Conservation (phyloP, 2,797 vertebrate species). For the Serranus cabrilla region DNA sequence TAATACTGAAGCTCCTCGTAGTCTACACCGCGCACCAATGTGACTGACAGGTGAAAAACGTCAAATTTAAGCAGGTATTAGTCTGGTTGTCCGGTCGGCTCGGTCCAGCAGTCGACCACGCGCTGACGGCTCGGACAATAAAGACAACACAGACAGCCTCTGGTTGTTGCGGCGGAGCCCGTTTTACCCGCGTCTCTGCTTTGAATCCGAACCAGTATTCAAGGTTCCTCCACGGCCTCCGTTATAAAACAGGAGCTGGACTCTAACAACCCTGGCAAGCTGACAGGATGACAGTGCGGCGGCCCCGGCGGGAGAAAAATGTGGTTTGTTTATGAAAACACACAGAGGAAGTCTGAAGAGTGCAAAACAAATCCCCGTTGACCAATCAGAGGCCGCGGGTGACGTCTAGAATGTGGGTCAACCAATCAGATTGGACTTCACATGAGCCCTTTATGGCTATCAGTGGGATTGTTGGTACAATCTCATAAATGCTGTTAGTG, state of each 20-base stretch:
- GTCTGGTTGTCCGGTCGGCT: slow-evolving; percentile 4
- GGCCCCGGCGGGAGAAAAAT: slow-evolving; percentile 59
- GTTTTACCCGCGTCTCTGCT: slow-evolving; percentile 50
- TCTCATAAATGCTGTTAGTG: slow-evolving; percentile 23
- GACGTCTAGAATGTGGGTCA: slow-evolving; percentile 79
- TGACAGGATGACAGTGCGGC: slow-evolving; percentile 25
- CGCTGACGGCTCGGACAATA: slow-evolving; percentile 58
- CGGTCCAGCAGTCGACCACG: slow-evolving; percentile 55
- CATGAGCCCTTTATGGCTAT: slow-evolving; percentile 59
- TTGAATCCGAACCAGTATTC: slow-evolving; percentile 1
- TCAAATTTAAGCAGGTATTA: slow-evolving; percentile 5
- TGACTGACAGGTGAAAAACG: slow-evolving; percentile 35
- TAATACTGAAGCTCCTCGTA: slow-evolving; percentile 11
- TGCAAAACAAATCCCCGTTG: slow-evolving; percentile 78
- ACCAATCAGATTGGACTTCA: slow-evolving; percentile 77
- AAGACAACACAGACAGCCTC: slow-evolving; percentile 36
- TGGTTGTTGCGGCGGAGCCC: slow-evolving; percentile 14
- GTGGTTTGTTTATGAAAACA: slow-evolving; percentile 85
- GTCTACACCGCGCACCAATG: slow-evolving; percentile 1
- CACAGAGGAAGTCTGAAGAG: slow-evolving; percentile 76
- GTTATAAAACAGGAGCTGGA: slow-evolving; percentile 17
- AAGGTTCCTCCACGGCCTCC: background rate
- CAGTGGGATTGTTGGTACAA: slow-evolving; percentile 35
- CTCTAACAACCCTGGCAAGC: slow-evolving; percentile 25
- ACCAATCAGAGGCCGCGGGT: slow-evolving; percentile 74